phyloP scores from a whole-genome alignment of 2,797 vertebrate species.

The Morelia viridis region DNA sequence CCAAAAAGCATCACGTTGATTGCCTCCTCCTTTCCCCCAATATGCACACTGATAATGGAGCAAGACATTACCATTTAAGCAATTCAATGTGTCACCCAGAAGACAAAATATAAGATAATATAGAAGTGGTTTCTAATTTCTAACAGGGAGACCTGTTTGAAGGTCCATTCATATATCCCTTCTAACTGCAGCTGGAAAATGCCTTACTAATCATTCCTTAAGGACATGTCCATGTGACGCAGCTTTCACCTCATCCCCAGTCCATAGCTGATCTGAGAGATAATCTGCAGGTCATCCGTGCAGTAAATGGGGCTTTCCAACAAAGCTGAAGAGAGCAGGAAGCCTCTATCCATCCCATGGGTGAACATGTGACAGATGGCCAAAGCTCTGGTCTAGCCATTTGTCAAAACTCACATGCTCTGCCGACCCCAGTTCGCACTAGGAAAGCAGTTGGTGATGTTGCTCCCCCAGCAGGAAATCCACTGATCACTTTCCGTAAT shows the following conservation, averaged over 20 bases:
- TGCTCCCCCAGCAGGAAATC: not conserved
- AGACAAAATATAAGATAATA: not conserved
- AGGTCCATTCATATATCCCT: not conserved
- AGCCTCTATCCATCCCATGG: not conserved
- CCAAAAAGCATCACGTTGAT: not conserved
- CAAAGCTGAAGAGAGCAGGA: not conserved
- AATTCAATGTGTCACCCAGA: not conserved
- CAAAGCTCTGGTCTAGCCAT: not conserved
- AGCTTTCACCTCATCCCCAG: not conserved
- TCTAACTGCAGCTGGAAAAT: not conserved
- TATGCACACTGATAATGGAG: not conserved
- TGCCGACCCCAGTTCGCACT: not conserved
- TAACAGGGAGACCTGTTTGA: not conserved
- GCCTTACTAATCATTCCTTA: not conserved
- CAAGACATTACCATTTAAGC: not conserved
- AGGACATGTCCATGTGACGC: not conserved
- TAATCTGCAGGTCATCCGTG: not conserved
- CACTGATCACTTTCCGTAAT: not conserved
- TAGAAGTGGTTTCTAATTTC: not conserved
- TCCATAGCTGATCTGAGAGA: no score
- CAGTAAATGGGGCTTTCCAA: not conserved
- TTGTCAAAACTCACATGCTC: not conserved
- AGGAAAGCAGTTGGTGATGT: not conserved
- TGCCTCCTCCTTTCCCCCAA: not conserved
- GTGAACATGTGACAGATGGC: not conserved